phyloP scores from a whole-genome alignment of 64 coral and sea anemone genomes.

The Porites lutea region DNA sequence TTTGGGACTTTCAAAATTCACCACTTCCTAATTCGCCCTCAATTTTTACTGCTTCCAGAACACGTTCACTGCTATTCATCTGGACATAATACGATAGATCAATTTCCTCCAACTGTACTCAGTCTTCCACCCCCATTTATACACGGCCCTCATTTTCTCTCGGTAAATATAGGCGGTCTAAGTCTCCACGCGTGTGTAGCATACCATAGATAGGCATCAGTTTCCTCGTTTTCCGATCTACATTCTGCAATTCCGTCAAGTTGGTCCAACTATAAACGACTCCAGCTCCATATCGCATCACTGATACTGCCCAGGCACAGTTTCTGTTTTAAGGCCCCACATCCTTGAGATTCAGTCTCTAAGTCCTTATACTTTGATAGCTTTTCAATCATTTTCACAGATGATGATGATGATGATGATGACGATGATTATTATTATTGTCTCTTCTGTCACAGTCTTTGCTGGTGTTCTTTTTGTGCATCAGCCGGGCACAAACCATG shows the following conservation, averaged over 20 bases:
- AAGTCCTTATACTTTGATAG: no score
- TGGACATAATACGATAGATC: neutral
- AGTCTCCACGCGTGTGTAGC: neutral
- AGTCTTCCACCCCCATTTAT: neutral
- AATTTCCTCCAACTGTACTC: neutral
- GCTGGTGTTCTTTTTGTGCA: no score
- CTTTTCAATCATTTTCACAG: no score
- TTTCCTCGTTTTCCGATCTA: neutral
- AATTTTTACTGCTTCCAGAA: constrained; percentile 5
- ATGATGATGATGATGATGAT: no score
- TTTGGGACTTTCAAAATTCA: neutral
- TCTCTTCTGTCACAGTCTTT: no score
- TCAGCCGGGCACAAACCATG: no score
- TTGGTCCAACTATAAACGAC: no score
- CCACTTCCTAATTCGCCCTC: neutral
- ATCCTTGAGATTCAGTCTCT: no score
- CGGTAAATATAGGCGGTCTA: constrained; percentile 12
- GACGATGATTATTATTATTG: no score
- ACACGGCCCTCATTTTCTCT: neutral
- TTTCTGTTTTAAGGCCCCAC: no score
- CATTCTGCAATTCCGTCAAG: no score
- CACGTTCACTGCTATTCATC: neutral
- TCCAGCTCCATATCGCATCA: neutral
- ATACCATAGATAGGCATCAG: neutral
- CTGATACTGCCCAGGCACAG: neutral